These are phyloP conservation scores for Platygyra sinensis DNA, from an alignment of 64 coral and sea anemone genomes.

Conservation along the genomic window DNA sequence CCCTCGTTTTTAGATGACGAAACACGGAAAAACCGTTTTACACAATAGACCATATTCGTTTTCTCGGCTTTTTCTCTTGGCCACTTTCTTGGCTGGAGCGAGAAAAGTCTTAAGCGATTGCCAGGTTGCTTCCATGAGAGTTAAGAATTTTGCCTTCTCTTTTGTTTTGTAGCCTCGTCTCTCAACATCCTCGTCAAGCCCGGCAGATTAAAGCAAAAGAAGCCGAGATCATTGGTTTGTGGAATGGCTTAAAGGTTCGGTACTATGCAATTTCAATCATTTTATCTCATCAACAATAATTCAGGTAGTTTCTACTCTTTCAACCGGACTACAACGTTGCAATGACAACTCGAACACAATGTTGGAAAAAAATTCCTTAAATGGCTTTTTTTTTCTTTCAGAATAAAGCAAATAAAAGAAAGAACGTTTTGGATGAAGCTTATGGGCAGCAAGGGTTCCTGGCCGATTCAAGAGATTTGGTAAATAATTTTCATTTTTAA, in stretches of 20 bases:
- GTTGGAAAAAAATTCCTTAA: no score
- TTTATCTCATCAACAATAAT: no score
- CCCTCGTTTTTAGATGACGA: no score
- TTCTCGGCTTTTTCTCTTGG: no score
- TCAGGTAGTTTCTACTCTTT: neutral
- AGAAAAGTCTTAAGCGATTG: no score
- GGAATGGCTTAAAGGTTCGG: conserved; percentile 79
- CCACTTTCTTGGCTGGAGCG: no score
- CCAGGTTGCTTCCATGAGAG: no score
- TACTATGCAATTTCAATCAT: neutral
- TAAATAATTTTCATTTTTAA: conserved; percentile 1
- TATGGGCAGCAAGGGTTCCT: conserved; percentile 95
- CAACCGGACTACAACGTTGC: neutral
- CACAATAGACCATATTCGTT: no score
- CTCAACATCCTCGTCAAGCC: conserved; percentile 86
- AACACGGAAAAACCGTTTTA: no score
- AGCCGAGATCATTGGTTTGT: conserved; percentile 79
- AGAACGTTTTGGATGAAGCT: conserved; percentile 76
- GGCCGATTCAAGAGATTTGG: conserved; percentile 89
- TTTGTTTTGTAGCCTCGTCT: conserved; percentile 55
- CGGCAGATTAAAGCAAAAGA: conserved; percentile 88
- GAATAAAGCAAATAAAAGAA: conserved; percentile 78
- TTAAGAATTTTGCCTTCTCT: neutral
- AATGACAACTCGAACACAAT: no score
- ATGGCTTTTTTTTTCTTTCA: neutral